These are phyloP conservation scores for Ctenicera cuprea DNA, from an alignment of 2,888 invertebrate species.

Conservation along the genomic window DNA sequence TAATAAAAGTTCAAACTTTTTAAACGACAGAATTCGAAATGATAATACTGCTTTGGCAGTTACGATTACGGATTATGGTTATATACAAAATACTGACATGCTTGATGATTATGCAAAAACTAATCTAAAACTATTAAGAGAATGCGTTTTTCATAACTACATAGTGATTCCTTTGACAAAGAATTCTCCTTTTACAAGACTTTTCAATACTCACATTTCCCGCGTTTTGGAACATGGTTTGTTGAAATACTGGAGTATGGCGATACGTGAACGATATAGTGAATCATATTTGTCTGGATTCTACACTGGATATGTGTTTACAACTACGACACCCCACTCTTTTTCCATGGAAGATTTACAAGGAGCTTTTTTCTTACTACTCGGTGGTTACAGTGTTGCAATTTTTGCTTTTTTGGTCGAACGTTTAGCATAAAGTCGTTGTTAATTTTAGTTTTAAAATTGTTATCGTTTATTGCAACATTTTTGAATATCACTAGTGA, in stretches of 20 bases:
- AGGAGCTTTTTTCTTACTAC: conserved; percentile 58
- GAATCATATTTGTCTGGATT: conserved; percentile 37
- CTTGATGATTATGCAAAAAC: conserved; percentile 54
- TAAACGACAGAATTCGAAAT: not conserved
- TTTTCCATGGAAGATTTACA: conserved; percentile 36
- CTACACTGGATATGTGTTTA: not conserved
- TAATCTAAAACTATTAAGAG: conserved; percentile 52
- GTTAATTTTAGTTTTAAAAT: not conserved
- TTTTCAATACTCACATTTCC: conserved; percentile 54
- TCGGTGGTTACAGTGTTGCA: conserved; percentile 51
- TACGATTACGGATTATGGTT: not conserved
- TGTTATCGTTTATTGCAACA: too few species aligned
- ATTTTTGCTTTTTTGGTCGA: conserved; percentile 38
- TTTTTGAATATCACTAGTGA: too few species aligned
- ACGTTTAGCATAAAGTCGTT: not conserved
- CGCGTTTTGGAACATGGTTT: conserved; percentile 56
- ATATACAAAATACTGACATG: conserved; percentile 49
- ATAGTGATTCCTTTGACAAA: conserved; percentile 54
- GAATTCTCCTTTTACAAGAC: conserved; percentile 56
- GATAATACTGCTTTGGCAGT: not conserved
- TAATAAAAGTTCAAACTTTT: not conserved
- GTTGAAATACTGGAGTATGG: conserved; percentile 54
- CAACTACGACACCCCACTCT: conserved; percentile 9
- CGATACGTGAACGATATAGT: not conserved
- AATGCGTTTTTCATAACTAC: conserved; percentile 52